Conservation (phyloP, 1,140 invertebrate genomes). For the Sitobion miscanthi region DNA sequence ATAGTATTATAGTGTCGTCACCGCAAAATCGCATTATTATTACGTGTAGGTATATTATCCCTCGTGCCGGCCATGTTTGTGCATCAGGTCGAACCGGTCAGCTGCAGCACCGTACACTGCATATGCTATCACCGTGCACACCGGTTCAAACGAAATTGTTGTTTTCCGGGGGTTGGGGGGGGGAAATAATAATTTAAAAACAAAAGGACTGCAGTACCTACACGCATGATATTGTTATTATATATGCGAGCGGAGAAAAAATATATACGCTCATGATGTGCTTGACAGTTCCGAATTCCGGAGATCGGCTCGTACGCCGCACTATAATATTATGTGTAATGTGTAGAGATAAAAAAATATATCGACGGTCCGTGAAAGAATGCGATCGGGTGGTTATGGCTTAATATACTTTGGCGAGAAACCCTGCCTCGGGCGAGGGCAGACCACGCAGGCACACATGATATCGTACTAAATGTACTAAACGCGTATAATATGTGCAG, state of each 20-base stretch:
- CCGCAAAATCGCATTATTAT: background rate
- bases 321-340: background rate
- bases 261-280: background rate
- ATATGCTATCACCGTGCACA: background rate
- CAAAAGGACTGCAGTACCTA: background rate
- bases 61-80: background rate
- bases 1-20: background rate
- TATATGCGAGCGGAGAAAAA: background rate
- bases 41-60: background rate
- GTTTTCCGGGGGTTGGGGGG: background rate
- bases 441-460: background rate
- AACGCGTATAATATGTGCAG: background rate
- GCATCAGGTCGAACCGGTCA: conserved; percentile 20
- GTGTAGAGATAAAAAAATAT: background rate
- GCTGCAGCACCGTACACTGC: background rate
- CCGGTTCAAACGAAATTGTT: conserved; percentile 25
- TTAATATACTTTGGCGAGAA: conserved; percentile 12
- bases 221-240: background rate
- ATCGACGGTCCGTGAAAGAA: conserved; percentile 32
- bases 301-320: background rate
- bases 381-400: conserved; percentile 27
- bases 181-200: background rate
- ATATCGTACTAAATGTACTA: background rate
- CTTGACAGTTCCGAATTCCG: conserved; percentile 38
- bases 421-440: background rate